Conservation (phyloP, 2,888 invertebrate genomes). For the Synergus gifuensis region DNA sequence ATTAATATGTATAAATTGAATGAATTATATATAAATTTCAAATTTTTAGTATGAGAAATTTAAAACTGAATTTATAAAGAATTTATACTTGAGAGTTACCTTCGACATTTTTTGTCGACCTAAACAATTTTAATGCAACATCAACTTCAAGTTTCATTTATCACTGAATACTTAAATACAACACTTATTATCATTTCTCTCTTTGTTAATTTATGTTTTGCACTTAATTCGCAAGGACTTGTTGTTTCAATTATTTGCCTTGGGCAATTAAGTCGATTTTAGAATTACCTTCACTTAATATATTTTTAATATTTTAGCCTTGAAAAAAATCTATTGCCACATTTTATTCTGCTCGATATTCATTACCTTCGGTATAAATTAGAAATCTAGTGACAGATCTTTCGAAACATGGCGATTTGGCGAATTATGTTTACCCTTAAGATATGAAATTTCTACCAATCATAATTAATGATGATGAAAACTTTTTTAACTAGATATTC, state of each 20-base stretch:
- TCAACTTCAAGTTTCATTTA: neutral
- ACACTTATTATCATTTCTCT: slow-evolving; percentile 1
- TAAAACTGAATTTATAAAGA: neutral
- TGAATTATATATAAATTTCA: neutral
- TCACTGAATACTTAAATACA: neutral
- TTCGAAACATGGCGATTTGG: neutral
- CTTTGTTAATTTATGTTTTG: neutral
- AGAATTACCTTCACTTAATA: neutral
- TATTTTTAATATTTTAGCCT: neutral
- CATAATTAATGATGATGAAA: neutral
- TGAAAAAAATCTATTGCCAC: neutral
- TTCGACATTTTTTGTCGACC: neutral
- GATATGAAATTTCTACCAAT: neutral
- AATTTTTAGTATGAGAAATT: neutral
- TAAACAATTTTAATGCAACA: slow-evolving; percentile 18
- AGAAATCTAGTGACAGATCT: neutral
- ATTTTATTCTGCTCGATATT: neutral
- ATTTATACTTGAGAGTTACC: slow-evolving; percentile 3
- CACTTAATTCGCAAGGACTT: neutral
- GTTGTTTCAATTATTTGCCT: neutral
- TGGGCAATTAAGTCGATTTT: neutral
- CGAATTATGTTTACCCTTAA: neutral
- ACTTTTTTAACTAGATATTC: neutral
- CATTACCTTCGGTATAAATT: neutral
- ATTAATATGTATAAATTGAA: neutral